These are phyloP conservation scores for Spinus olivaceus DNA, from an alignment of 2,797 vertebrate species.

Conservation along the genomic window DNA sequence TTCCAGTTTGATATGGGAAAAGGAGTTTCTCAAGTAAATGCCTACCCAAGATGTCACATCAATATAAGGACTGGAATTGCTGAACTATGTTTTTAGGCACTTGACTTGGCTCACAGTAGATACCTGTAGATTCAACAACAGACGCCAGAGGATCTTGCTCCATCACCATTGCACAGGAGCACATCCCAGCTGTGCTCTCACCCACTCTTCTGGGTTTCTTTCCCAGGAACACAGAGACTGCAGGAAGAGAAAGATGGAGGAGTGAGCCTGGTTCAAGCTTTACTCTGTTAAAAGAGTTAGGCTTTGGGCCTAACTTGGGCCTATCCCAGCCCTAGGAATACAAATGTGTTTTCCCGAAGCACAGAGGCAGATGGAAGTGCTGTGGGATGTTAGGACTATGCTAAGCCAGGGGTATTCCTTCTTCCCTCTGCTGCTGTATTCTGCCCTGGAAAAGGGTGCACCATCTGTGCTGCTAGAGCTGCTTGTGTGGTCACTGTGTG, in stretches of 20 bases:
- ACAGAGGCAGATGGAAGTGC: not conserved
- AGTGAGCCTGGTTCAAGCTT: not conserved
- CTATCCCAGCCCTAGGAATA: not conserved
- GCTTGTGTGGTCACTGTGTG: not conserved
- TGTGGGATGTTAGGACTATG: not conserved
- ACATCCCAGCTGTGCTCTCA: not conserved
- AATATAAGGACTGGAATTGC: not conserved
- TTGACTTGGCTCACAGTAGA: not conserved
- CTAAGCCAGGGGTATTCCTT: not conserved
- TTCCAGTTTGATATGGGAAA: not conserved
- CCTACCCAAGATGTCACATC: not conserved
- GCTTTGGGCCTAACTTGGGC: not conserved
- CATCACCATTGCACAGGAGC: accelerated
- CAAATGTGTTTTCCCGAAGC: not conserved
- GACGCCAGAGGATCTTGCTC: not conserved
- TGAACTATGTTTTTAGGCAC: not conserved
- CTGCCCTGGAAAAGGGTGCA: not conserved
- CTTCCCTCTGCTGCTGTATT: not conserved
- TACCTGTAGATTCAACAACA: not conserved
- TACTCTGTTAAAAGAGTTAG: not conserved
- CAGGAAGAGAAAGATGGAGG: not conserved
- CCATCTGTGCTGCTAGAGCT: not conserved
- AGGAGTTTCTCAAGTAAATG: not conserved
- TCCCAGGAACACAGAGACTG: not conserved
- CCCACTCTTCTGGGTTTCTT: not conserved